These are phyloP conservation scores for Andrena cerasifolii DNA, from an alignment of 1,140 invertebrate species.

Conservation along the genomic window DNA sequence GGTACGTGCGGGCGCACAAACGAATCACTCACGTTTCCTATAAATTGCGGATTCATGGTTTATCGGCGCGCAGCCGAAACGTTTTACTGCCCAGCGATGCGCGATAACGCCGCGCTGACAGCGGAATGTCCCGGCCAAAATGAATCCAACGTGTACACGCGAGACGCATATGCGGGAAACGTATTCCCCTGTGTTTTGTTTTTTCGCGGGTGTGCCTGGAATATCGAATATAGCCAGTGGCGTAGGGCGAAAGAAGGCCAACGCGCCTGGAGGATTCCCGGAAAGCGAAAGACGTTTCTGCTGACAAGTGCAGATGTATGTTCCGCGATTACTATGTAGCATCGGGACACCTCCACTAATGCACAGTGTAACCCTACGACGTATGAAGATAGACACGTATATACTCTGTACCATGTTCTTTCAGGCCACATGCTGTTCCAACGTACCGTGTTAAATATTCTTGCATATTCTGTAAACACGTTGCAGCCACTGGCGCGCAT, in stretches of 20 bases:
- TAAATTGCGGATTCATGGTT: slow-evolving; percentile 70
- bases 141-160: slow-evolving; percentile 65
- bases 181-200: slow-evolving; percentile 63
- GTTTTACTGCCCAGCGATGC: slow-evolving; percentile 65
- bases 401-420: slow-evolving; percentile 19
- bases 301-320: slow-evolving; percentile 7
- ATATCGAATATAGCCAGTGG: slow-evolving; percentile 60
- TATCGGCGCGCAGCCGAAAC: slow-evolving; percentile 63
- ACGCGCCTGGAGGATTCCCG: not conserved
- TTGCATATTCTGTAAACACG: slow-evolving; percentile 7
- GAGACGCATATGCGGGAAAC: slow-evolving; percentile 66
- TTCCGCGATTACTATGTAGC: too few species aligned
- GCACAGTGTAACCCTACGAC: slow-evolving; percentile 6
- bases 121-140: slow-evolving; percentile 63
- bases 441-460: slow-evolving; percentile 13
- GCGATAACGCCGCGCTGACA: slow-evolving; percentile 67
- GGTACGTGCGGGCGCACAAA: slow-evolving; percentile 56
- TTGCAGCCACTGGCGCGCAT: slow-evolving; percentile 16
- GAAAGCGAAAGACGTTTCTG: slow-evolving; percentile 10
- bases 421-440: not conserved
- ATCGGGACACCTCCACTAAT: too few species aligned
- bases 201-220: slow-evolving; percentile 55
- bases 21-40: slow-evolving; percentile 68
- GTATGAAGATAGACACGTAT: slow-evolving; percentile 18
- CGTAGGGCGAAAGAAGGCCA: slow-evolving; percentile 24